phyloP scores from a whole-genome alignment of 2,888 invertebrate genomes.

The Aphidoletes aphidimyza region DNA sequence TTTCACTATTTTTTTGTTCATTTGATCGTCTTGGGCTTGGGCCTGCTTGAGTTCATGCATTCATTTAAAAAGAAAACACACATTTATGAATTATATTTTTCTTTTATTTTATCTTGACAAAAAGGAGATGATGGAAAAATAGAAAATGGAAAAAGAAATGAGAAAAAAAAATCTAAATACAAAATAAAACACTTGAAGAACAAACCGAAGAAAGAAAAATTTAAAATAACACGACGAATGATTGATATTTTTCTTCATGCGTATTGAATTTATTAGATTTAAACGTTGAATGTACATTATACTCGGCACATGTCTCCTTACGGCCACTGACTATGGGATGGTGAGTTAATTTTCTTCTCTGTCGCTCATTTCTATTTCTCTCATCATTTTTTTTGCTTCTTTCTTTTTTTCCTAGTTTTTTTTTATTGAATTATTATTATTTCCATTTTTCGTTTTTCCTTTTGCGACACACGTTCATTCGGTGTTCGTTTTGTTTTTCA shows the following conservation, averaged over 20 bases:
- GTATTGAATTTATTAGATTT: constrained; percentile 35
- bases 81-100: constrained; percentile 28
- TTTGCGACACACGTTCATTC: not conserved
- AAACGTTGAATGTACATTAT: not conserved
- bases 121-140: too few species aligned
- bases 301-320: not conserved
- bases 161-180: not conserved
- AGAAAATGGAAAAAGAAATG: not conserved
- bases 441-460: not conserved
- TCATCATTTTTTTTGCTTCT: not conserved
- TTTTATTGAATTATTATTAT: too few species aligned
- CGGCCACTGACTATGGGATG: not conserved
- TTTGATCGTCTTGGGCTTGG: too few species aligned
- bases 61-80: too few species aligned
- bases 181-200: not conserved
- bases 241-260: constrained; percentile 24
- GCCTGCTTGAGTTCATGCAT: too few species aligned
- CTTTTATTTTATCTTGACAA: too few species aligned
- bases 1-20: not conserved
- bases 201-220: not conserved
- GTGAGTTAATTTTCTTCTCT: constrained; percentile 2
- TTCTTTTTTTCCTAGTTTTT: not conserved
- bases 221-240: not conserved
- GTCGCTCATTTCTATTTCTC: too few species aligned
- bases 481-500: too few species aligned